Evolutionary conservation across 2,113 vertebrate genomes (phyloP), one percentile per base, ranked within the genome.

Genomic region (Muscicapa adusta): DNA sequence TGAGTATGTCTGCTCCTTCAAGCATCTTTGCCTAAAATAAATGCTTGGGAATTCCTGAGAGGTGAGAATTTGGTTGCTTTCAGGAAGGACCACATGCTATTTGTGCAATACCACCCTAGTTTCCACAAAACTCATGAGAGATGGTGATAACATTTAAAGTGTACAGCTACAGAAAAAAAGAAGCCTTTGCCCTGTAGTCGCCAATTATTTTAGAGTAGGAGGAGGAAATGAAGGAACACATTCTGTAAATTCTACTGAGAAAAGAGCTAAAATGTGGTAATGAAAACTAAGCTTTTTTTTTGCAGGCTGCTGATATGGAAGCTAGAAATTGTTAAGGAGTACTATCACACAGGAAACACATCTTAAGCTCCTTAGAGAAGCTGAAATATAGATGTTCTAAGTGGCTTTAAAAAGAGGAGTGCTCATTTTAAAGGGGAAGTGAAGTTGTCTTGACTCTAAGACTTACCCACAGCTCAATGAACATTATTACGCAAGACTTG

Each of bases 271-370:
- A 81, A 73, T 36, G 79, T 6, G 53, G 56, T 79, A 18, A 68
- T 18, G 38, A 88, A 66, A 93, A 96, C 62, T 23, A 57, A 54
- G 28, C 50, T 43, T 83, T 58, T 85, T 51, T 51, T 88, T 76
- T 82, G 47, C 29, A 88, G 74, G 20, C 38, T 90, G 58, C 71
- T 47, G 78, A 91, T 88, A 91, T 2, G 38, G 70, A 42, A 88
- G 38, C 75, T 63, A 88, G 43, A 51, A 96, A 77, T 71, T 93
- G 63, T 86, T 71, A 48, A 51, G 77, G n/a, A 81, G 51, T 36
- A 71, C 72, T 91, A 91, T 92, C 92, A 86, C 9, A 71, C 75
- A 84, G 92, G 86, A 96, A 96, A 95, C 91, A 93, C 50, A 67
- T 73, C 89, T 54, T 74, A 77, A 62, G 51, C 56, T 86, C 65